A percentile compares a stretch with the other conserved stretches of the same genome.
Evolutionary conservation across 37 sponge, comb jelly and placozoan genomes (phyloP).

Genomic region (Ephydatia muelleri): DNA sequence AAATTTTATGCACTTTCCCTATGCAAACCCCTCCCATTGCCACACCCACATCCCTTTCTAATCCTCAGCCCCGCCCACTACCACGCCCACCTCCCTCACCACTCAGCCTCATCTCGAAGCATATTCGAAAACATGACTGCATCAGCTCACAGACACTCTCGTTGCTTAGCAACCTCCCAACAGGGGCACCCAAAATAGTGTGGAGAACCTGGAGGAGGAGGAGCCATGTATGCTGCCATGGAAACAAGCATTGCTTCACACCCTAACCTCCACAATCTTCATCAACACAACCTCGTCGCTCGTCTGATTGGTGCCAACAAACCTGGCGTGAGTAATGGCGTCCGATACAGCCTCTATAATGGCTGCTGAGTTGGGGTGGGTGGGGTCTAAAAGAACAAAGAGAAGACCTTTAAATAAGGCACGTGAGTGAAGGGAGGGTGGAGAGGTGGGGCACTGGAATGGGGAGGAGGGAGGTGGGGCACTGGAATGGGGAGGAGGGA

Average conservation of each 20-base stretch:
- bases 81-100: constrained; percentile 47
- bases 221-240: neutral
- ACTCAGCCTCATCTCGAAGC: constrained; percentile 89
- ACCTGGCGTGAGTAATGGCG: constrained; percentile 92
- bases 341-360: constrained; percentile 78
- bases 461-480: too few species aligned
- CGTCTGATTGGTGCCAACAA: constrained; percentile 88
- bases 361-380: constrained; percentile 30
- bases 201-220: constrained; percentile 50
- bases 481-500: neutral
- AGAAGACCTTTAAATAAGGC: too few species aligned
- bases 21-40: too few species aligned
- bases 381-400: constrained; percentile 24
- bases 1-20: neutral
- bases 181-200: constrained; percentile 78
- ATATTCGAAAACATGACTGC: constrained; percentile 96
- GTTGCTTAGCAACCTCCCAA: constrained; percentile 81
- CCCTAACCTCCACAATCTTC: constrained; percentile 81
- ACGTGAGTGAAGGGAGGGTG: too few species aligned
- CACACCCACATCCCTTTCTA: neutral
- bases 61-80: neutral
- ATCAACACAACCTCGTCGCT: constrained; percentile 94
- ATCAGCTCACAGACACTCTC: constrained; percentile 96
- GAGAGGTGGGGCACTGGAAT: too few species aligned
- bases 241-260: too few species aligned